These are phyloP conservation scores for Nymphalis polychloros DNA, from an alignment of 2,888 invertebrate species.

Conservation along the genomic window DNA sequence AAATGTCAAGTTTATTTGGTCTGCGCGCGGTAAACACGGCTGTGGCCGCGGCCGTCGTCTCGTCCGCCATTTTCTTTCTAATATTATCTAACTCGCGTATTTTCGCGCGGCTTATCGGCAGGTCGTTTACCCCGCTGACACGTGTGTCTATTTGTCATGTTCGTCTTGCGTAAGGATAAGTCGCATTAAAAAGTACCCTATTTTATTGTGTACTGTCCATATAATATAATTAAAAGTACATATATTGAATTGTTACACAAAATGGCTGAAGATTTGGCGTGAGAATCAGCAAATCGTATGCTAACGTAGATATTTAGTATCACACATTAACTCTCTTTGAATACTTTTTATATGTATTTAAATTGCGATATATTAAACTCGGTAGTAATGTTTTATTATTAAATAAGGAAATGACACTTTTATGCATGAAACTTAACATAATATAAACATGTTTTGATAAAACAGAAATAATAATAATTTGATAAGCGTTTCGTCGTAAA, in stretches of 20 bases:
- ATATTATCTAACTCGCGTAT: constrained; percentile 75
- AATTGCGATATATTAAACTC: too few relatives aligned
- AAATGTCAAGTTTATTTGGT: constrained; percentile 23
- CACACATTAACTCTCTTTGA: too few relatives aligned
- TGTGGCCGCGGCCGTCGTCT: constrained; percentile 48
- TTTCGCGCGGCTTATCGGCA: constrained; percentile 71
- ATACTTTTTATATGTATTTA: too few relatives aligned
- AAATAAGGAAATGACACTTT: neutral
- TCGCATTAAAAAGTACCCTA: constrained; percentile 23
- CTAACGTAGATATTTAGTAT: too few relatives aligned
- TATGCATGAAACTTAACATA: constrained; percentile 13
- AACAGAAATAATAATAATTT: neutral
- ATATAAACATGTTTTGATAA: constrained; percentile 8
- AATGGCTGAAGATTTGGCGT: neutral
- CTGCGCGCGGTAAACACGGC: constrained; percentile 36
- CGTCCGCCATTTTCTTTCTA: constrained; percentile 70
- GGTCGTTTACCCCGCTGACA: constrained; percentile 60
- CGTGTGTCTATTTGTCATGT: constrained; percentile 43
- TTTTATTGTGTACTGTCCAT: neutral
- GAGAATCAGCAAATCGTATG: too few relatives aligned
- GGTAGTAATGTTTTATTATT: neutral
- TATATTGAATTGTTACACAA: neutral
- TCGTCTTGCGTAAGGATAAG: constrained; percentile 33
- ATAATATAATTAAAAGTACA: neutral
- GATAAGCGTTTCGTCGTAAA: constrained; percentile 8